A percentile compares a stretch with the other conserved stretches of the same genome.
phyloP scores from a whole-genome alignment of 2,888 invertebrate genomes.

The Ormyrus labotus region DNA sequence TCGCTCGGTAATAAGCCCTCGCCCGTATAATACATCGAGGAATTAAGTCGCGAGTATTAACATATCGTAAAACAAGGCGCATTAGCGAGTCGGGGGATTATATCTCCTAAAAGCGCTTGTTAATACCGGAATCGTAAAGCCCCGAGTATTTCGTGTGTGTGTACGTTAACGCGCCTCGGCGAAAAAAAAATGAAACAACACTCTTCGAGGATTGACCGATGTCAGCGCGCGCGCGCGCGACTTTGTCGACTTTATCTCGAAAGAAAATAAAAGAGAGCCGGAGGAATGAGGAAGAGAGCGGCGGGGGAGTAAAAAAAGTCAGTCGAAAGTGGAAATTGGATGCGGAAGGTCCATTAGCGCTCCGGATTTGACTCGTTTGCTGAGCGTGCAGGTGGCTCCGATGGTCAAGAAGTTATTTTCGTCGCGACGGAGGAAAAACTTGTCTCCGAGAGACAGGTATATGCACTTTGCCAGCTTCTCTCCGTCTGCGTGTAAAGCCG shows the following conservation, averaged over 20 bases:
- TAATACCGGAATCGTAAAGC: conserved; percentile 39
- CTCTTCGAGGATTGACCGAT: conserved; percentile 1
- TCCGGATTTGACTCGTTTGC: conserved; percentile 29
- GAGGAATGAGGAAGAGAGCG: neutral
- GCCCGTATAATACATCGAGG: neutral
- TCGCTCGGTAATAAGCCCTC: conserved; percentile 37
- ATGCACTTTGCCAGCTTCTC: neutral
- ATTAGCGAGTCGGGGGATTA: conserved; percentile 27
- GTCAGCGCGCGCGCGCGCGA: neutral
- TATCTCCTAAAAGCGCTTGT: conserved; percentile 50
- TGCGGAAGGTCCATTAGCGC: conserved; percentile 47
- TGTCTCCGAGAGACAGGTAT: neutral
- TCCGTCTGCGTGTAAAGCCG: neutral
- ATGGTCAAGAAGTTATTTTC: conserved; percentile 49
- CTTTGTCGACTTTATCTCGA: conserved; percentile 16
- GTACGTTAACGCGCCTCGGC: neutral
- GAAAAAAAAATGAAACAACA: neutral
- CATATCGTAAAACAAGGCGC: conserved; percentile 49
- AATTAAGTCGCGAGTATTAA: conserved; percentile 37
- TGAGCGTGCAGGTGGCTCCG: neutral
- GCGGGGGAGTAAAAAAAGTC: conserved; percentile 14
- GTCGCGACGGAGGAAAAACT: neutral
- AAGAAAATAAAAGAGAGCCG: neutral
- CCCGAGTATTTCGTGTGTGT: conserved; percentile 6
- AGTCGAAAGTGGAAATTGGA: conserved; percentile 32